phyloP scores from a whole-genome alignment of 2,797 vertebrate genomes.

The Pitangus sulphuratus region DNA sequence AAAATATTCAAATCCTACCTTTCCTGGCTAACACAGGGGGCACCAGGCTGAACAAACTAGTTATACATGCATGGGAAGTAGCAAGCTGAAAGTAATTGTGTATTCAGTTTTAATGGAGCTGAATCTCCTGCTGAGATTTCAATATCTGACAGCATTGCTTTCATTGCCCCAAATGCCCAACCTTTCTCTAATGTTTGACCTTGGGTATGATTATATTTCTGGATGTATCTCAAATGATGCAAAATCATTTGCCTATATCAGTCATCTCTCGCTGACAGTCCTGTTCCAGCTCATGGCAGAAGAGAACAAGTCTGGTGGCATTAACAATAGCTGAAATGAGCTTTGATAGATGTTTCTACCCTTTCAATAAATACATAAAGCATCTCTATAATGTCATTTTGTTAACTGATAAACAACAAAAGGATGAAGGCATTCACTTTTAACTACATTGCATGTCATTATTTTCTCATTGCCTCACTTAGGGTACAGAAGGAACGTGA shows the following conservation, averaged over 20 bases:
- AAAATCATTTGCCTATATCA: slow-evolving; percentile 68
- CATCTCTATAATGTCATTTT: slow-evolving; percentile 57
- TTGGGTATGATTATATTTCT: slow-evolving; percentile 77
- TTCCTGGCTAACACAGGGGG: slow-evolving; percentile 46
- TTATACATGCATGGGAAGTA: slow-evolving; percentile 67
- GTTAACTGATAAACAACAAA: slow-evolving; percentile 61
- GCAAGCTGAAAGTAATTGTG: slow-evolving; percentile 74
- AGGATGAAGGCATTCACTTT: slow-evolving; percentile 51
- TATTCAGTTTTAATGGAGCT: slow-evolving; percentile 79
- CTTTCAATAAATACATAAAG: slow-evolving; percentile 54
- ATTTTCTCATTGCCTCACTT: slow-evolving; percentile 19
- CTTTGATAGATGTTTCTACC: slow-evolving; percentile 53
- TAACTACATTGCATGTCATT: slow-evolving; percentile 23
- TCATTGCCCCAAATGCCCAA: slow-evolving; percentile 73
- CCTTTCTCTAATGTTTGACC: slow-evolving; percentile 76
- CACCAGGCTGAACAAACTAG: slow-evolving; percentile 63
- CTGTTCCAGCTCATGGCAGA: slow-evolving; percentile 31
- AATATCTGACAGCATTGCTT: slow-evolving; percentile 77
- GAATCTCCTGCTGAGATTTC: slow-evolving; percentile 81
- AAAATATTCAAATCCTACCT: slow-evolving; percentile 54
- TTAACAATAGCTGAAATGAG: slow-evolving; percentile 61
- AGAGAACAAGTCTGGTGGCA: slow-evolving; percentile 37
- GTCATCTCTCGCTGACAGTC: slow-evolving; percentile 63
- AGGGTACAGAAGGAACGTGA: not conserved
- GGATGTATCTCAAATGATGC: slow-evolving; percentile 65